Evolutionary conservation across 2,113 vertebrate species (phyloP), one percentile per base, ranked within the genome.

Genomic region (Lagopus muta): DNA sequence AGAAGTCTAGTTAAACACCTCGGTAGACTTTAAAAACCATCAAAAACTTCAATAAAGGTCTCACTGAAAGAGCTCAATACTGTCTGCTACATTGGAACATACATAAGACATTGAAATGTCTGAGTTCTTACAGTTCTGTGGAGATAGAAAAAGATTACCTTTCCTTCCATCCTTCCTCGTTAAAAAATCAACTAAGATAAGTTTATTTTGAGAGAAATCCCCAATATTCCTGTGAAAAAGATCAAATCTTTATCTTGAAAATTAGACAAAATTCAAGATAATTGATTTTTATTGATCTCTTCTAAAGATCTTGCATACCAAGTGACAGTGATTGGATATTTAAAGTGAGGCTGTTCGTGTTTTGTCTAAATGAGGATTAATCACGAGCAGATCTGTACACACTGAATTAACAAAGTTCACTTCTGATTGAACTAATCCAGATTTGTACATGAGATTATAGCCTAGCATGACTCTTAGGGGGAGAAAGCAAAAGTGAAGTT

Each of bases 161-260:
- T 45, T 55, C 12, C 16, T 73, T n/a, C 10, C 16, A 4, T 79
- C 57, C 18, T 4, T 92, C 36, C 5, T 28, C 42, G 73, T 79
- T 57, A 67, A 74, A 66, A 80, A 90, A 57, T 61, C 40, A 48
- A 76, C 9, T 6, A 2, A 2, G 40, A 55, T 65, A 88, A 86
- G 78, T 69, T 82, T 66, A 72, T 88, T 95, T 84, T 89, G 25
- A 88, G 65, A 61, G 11, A 90, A 90, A 92, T 36, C 28, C 65
- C 34, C 32, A 18, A 83, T 90, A 90, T 81, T 82, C 36, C 65
- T 83, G 65, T 71, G 42, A 77, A 90, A 87, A 64, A 3, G 20
- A 75, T 6, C 69, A n/a, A 93, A 84, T 61, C 0, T 0, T 86
- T 78, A 79, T 4, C 13, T 45, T 9, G 24, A 86, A 92, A 27